Evolutionary conservation across 2,888 invertebrate genomes (phyloP).

Genomic region (Harpalus rubripes): DNA sequence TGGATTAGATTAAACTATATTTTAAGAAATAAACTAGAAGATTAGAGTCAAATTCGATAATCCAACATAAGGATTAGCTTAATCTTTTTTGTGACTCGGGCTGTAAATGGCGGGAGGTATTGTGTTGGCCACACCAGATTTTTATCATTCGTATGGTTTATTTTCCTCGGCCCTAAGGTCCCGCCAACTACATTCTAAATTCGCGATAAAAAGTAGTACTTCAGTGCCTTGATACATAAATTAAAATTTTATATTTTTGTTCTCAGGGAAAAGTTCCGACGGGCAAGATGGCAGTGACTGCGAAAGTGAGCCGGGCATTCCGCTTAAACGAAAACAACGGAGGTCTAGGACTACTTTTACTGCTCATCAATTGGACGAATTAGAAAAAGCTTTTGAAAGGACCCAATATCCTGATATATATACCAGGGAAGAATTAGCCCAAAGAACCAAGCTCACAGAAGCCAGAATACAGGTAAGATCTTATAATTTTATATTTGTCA

Average conservation of each 20-base stretch:
- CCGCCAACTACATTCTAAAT: too few species aligned
- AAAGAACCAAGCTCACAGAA: constrained; percentile 94
- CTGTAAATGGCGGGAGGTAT: too few species aligned
- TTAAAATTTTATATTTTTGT: constrained; percentile 10
- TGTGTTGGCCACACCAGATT: too few species aligned
- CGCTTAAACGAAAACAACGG: constrained; percentile 93
- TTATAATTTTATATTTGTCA: not conserved
- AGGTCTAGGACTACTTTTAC: constrained; percentile 96
- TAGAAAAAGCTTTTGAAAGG: constrained; percentile 94
- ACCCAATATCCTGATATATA: constrained; percentile 98
- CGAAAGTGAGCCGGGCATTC: constrained; percentile 94
- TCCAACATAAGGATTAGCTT: too few species aligned
- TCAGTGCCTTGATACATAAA: too few species aligned
- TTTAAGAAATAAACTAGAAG: too few species aligned
- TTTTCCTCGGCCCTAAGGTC: too few species aligned
- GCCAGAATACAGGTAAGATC: constrained; percentile 91
- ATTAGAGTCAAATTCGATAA: too few species aligned
- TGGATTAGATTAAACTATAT: too few species aligned
- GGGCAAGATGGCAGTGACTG: constrained; percentile 84
- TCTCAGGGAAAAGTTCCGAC: constrained; percentile 77
- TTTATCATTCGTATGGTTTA: too few species aligned
- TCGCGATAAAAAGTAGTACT: too few species aligned
- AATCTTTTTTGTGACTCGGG: too few species aligned
- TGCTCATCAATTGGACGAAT: constrained; percentile 93
- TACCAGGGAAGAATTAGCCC: constrained; percentile 94